phyloP scores from a whole-genome alignment of 2,113 vertebrate genomes.

The Pontoporia blainvillei region DNA sequence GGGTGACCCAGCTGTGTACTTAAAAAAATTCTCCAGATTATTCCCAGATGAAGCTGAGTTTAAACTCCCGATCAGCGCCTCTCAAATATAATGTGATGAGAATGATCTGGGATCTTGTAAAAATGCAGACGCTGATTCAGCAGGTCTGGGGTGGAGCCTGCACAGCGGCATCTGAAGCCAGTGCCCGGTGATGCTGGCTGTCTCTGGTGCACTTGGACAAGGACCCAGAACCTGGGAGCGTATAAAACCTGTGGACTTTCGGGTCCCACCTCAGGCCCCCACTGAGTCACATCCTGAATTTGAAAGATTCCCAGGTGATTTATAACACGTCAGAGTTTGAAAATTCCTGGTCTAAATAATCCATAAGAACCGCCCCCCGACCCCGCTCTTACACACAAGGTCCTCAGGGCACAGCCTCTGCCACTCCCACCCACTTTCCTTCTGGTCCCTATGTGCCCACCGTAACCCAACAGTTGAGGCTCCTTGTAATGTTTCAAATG shows the following conservation, averaged over 20 bases:
- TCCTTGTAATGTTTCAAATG: no score
- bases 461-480: fast-evolving
- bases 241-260: neutral
- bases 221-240: neutral
- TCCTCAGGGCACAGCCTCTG: neutral
- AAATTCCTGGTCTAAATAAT: neutral
- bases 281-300: neutral
- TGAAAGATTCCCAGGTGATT: neutral
- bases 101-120: neutral
- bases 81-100: neutral
- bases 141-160: neutral
- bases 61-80: neutral
- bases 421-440: neutral
- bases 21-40: neutral
- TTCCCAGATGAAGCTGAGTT: neutral
- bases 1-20: neutral
- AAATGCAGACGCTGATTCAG: neutral
- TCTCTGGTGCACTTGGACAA: neutral
- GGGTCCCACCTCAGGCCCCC: neutral
- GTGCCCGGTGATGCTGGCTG: no score
- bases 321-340: neutral
- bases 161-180: fast-evolving
- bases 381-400: neutral
- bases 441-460: fast-evolving
- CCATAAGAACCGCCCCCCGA: neutral